phyloP scores from a whole-genome alignment of 1,140 invertebrate species.

The Eurosta solidaginis region DNA sequence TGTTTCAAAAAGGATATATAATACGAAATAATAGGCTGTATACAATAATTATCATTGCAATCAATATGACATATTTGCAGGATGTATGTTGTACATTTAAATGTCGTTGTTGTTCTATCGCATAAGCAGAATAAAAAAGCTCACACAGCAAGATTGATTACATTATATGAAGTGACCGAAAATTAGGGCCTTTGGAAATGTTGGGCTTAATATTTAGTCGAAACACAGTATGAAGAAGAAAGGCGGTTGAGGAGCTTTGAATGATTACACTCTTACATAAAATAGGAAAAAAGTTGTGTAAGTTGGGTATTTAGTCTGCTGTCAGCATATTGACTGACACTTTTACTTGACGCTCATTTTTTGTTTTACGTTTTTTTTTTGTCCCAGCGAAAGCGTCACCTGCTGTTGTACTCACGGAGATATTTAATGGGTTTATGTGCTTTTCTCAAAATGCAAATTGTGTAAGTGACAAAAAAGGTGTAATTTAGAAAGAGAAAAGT shows the following conservation, averaged over 20 bases:
- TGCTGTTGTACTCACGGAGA: conserved; percentile 34
- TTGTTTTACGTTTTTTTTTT: not conserved
- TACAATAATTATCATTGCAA: conserved; percentile 27
- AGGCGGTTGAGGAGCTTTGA: not conserved
- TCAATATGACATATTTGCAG: conserved; percentile 17
- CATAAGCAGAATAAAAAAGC: not conserved
- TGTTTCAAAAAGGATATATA: not conserved
- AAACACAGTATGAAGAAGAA: not conserved
- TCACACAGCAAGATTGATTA: conserved; percentile 23
- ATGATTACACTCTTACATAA: not conserved
- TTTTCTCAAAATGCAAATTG: conserved; percentile 29
- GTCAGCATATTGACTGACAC: conserved; percentile 36
- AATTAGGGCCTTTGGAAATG: not conserved
- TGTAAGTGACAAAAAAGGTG: not conserved
- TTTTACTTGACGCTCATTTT: not conserved
- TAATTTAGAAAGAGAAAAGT: not conserved
- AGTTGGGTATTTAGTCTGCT: conserved; percentile 21
- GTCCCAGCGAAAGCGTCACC: conserved; percentile 11
- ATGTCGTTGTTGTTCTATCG: not conserved
- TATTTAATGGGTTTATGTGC: conserved; percentile 16
- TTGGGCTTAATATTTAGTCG: not conserved
- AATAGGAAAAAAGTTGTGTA: not conserved
- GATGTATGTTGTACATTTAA: conserved; percentile 8
- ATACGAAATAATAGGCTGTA: conserved; percentile 3
- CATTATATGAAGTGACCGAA: not conserved